Base-by-base conservation (phyloP, 2,888 invertebrate genomes). In the Brenthis ino region DNA sequence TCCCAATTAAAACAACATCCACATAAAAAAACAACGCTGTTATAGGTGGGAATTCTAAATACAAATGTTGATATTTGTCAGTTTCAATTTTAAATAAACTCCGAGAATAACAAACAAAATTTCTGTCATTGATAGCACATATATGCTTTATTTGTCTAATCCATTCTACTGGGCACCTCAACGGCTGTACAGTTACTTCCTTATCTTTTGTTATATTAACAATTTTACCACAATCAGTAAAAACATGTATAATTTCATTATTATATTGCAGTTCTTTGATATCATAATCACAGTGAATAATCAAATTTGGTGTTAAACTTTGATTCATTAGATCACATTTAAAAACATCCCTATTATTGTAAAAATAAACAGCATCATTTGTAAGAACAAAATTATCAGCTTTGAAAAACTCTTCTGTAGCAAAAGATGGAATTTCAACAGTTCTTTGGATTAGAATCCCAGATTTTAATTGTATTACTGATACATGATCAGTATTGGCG, bases 21-120 rank as follows among this genome's bases (percentile, higher is more conserved):
- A 85, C 85, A 73, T 91, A 91, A 73, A 89, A 91, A 75, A 89
- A 91, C 66, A 89, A 72, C 0, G 91, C 85, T 11, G 88, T 88
- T 64, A 91, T 85, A 0, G 83, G 80, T 20, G 87, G 87, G 72
- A 90, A 90, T 56, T 91, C 90, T 65, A 90, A 75, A 74, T 90
- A 91, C 58, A 89, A 76, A 77, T 88, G 88, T 51, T 80, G 76
- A 50, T 85, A 83, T 55, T 81, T 79, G 28, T 88, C 85, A 0
- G 88, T 88, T 77, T 89, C 86, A 48, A 91, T 85, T 79, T 86
- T 85, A 48, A 91, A 89, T 63, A 91, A 70, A 73, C 86, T 85
- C 33, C 88, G 75, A 0, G 91, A 91, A 69, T 89, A 91, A 70
- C 86, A 89, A 2, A 91, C 83, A 73, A 83, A 90, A 65, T 91